Base-by-base conservation (phyloP, 2,113 vertebrate species). In the Rhinolophus ferrumequinum region DNA sequence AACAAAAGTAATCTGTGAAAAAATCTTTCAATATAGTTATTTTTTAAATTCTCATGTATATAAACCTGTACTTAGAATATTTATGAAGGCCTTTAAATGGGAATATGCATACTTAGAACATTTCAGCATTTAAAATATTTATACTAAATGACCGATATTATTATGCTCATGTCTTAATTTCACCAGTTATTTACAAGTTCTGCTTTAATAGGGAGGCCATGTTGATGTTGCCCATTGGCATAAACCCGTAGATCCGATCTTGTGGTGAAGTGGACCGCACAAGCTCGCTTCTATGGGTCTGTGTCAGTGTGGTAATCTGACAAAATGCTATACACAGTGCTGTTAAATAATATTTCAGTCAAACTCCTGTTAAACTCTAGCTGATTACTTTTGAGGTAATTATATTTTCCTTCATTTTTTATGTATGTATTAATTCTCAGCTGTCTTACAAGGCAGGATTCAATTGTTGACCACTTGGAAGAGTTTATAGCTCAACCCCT, bases 191-290 rank as follows among this genome's bases (percentile, higher is more conserved):
- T 96, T 83, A 80, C 67, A 93, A 77, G 93, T 91, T 86, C 79
- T 69, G 21, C 52, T 67, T 21, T 79, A 80, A 8, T 83, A 94
- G 79, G 88, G 91, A 96, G 95, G 44, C 70, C 44, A 69, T 81
- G 80, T 92, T 79, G 96, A 50, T 0, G 33, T 94, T 98, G 99
- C 99, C 99, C 99, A 98, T 98, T 99, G 99, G 99, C 99, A 99
- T 99, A 99, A 99, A 99, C 99, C 99, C 99, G 99, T 99, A 99
- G 99, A 99, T 99, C 99, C 99, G 99, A 99, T 99, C 99, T 99
- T 99, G 99, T 99, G 99, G 99, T 99, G 98, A 99, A 99, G 99
- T 96, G 98, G 97, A 99, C 98, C 98, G 98, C 99, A 99, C 99
- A 99, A 99, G 99, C 99, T 99, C 99, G 99, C 98, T 98, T 99